Conservation (phyloP, 2,888 invertebrate genomes). For the Drosophila aldrichi region DNA sequence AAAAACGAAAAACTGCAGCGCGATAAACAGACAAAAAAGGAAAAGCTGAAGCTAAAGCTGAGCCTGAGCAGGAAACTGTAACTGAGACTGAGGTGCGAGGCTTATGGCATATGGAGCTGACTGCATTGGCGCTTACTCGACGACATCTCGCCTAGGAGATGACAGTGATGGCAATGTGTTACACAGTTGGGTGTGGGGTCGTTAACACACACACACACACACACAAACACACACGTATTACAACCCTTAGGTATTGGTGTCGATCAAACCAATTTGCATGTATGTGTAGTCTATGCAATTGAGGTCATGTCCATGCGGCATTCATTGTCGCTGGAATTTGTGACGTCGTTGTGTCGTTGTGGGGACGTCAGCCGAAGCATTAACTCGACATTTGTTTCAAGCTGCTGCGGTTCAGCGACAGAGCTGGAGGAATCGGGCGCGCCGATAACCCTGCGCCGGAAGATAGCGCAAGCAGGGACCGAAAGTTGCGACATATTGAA, state of each 20-base stretch:
- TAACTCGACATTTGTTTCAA: slow-evolving; percentile 79
- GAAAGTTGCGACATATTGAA: slow-evolving; percentile 79
- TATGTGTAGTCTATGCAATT: slow-evolving; percentile 66
- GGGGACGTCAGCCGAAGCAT: slow-evolving; percentile 65
- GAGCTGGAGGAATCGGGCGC: slow-evolving; percentile 3
- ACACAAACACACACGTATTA: slow-evolving; percentile 33
- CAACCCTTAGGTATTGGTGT: slow-evolving; percentile 75
- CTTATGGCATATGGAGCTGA: neutral
- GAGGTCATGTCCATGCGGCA: slow-evolving; percentile 82
- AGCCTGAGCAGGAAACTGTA: neutral
- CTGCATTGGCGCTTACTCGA: slow-evolving; percentile 24
- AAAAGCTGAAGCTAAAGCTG: neutral
- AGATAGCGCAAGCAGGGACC: slow-evolving; percentile 59
- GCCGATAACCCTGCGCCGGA: slow-evolving; percentile 33
- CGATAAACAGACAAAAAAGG: no score
- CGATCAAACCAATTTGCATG: slow-evolving; percentile 72
- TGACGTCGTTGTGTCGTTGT: slow-evolving; percentile 39
- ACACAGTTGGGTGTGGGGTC: slow-evolving; percentile 27
- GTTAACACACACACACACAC: slow-evolving; percentile 44
- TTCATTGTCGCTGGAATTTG: slow-evolving; percentile 68
- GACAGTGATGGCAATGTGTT: slow-evolving; percentile 73
- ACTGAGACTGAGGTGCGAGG: no score
- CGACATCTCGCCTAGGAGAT: slow-evolving; percentile 75
- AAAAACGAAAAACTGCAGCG: neutral
- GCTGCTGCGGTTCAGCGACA: slow-evolving; percentile 42